Percentiles rank a stretch among this genome's conserved stretches.
Evolutionary conservation across 2,797 vertebrate species (phyloP).

Genomic region (Semotilus atromaculatus): DNA sequence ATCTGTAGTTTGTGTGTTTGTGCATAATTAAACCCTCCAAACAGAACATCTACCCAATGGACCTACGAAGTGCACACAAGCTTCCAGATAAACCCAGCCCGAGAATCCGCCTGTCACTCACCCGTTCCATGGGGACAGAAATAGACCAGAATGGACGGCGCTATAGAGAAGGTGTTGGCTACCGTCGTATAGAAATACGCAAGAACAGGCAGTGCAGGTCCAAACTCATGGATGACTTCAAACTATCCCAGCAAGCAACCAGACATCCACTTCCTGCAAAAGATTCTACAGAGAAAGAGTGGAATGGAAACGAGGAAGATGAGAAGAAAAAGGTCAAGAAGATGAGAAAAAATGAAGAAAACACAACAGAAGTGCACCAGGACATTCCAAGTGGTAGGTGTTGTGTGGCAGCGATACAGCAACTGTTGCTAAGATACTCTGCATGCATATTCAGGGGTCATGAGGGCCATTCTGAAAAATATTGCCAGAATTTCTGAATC

Average conservation of each 20-base stretch:
- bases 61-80: constrained; percentile 93
- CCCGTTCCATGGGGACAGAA: constrained; percentile 83
- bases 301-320: constrained; percentile 50
- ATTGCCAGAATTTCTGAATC: constrained; percentile 6
- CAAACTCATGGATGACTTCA: constrained; percentile 57
- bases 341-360: constrained; percentile 34
- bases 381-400: constrained; percentile 77
- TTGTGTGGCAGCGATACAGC: constrained; percentile 37
- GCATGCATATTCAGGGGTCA: constrained; percentile 45
- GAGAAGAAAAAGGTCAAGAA: constrained; percentile 63
- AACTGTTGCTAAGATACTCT: constrained; percentile 60
- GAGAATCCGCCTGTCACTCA: constrained; percentile 92
- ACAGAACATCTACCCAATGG: constrained; percentile 94
- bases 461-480: constrained; percentile 25
- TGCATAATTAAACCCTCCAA: constrained; percentile 26
- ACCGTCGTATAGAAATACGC: constrained; percentile 64
- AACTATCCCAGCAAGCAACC: constrained; percentile 37
- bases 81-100: constrained; percentile 78
- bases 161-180: constrained; percentile 58
- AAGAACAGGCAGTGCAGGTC: constrained; percentile 64
- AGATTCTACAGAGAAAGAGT: constrained; percentile 37
- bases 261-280: constrained; percentile 31
- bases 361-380: constrained; percentile 60
- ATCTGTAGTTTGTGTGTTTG: neutral
- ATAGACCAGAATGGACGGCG: constrained; percentile 65